Evolutionary conservation across 2,888 invertebrate species (phyloP).

Genomic region (Drosophila siamana): DNA sequence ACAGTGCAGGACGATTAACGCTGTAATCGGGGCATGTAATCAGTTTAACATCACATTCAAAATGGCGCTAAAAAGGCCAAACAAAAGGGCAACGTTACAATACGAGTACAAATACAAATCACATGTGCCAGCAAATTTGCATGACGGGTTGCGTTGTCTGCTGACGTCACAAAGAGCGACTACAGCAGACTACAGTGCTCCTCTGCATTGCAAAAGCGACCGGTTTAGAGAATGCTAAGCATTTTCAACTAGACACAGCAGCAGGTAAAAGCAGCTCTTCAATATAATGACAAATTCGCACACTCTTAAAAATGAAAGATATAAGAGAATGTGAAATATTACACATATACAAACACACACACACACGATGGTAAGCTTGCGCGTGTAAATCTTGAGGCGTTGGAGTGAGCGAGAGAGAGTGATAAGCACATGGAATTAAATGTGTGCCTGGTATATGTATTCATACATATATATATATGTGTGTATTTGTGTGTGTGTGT

Average conservation of each 20-base stretch:
- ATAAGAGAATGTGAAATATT: constrained; percentile 31
- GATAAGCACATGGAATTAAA: constrained; percentile 68
- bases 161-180: constrained; percentile 62
- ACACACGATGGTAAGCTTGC: constrained; percentile 33
- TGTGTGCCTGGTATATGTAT: background rate
- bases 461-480: background rate
- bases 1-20: constrained; percentile 3
- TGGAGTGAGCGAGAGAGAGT: constrained; percentile 58
- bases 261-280: constrained; percentile 13
- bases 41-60: constrained; percentile 32
- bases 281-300: constrained; percentile 5
- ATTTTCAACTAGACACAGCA: background rate
- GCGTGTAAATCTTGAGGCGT: constrained; percentile 41
- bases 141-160: constrained; percentile 31
- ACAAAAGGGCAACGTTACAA: constrained; percentile 49
- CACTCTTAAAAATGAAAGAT: constrained; percentile 18
- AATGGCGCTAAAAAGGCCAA: constrained; percentile 53
- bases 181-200: constrained; percentile 9
- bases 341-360: constrained; percentile 8
- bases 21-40: constrained; percentile 28
- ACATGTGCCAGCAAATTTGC: constrained; percentile 49
- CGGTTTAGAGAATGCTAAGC: constrained; percentile 19
- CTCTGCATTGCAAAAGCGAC: constrained; percentile 15
- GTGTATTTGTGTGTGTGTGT: constrained; percentile 22
- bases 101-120: constrained; percentile 46